These are phyloP conservation scores for Pachyrhynchus sulphureomaculatus DNA, from an alignment of 1,140 invertebrate genomes.

Conservation along the genomic window DNA sequence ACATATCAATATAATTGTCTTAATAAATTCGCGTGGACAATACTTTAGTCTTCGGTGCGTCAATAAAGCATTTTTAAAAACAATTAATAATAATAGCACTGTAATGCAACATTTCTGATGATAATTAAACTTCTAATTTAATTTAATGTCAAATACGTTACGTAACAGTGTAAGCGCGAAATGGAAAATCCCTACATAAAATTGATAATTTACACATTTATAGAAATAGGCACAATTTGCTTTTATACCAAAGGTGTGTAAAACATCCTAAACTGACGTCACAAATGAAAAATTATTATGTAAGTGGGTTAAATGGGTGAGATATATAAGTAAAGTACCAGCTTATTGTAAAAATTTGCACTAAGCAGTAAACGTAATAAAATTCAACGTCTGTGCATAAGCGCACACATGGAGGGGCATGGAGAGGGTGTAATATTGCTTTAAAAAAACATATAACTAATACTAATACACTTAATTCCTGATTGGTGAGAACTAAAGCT, in stretches of 20 bases:
- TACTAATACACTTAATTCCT: too few species aligned
- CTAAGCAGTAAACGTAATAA: too few species aligned
- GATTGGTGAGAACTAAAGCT: too few species aligned
- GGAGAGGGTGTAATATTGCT: too few species aligned
- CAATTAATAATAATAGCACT: constrained; percentile 5
- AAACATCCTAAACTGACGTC: background rate
- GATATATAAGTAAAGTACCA: background rate
- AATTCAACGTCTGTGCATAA: too few species aligned
- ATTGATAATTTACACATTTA: background rate
- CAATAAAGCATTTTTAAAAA: constrained; percentile 3
- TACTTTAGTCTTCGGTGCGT: background rate
- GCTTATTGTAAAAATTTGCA: background rate
- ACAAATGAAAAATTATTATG: constrained; percentile 11
- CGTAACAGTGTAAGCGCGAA: background rate
- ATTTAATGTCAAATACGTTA: background rate
- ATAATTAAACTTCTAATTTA: background rate
- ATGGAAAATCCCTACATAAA: background rate
- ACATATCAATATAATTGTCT: too few species aligned
- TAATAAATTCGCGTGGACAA: background rate
- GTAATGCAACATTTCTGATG: background rate
- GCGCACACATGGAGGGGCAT: too few species aligned
- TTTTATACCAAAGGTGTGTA: background rate
- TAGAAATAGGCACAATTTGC: background rate
- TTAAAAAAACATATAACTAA: too few species aligned
- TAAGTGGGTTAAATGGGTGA: constrained; percentile 13